Evolutionary conservation across 2,113 vertebrate species (phyloP), one percentile per base, ranked within the genome.

Genomic region (Sturnira hondurensis): DNA sequence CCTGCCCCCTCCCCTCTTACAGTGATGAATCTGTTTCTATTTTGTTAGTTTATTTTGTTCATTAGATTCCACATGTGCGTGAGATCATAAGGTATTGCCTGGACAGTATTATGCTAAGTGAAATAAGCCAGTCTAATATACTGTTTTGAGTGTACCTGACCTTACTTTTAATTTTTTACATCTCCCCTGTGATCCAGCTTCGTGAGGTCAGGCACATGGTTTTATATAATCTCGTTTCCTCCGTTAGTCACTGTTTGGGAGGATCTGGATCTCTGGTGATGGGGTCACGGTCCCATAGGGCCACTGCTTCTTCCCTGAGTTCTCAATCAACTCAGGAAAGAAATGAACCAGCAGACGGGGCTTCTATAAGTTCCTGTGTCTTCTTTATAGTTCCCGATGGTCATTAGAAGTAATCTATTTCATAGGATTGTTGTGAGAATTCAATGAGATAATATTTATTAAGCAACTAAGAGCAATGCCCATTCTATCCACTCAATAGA

Each of bases 261-360:
- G 12, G 1, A 0, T 38, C 41, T 80, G 13, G 12, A 31, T 45
- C 58, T 28, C 36, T 14, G 1, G 10, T 12, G 5, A 52, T 43
- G 31, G 19, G 8, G 45, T 22, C 3, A 9, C 1, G 2, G 47
- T 24, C 24, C 9, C 6, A 2, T 15, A 11, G 5, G 4, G 2
- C 20, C 5, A 22, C 10, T 19, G 68, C 17, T 22, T 15, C 33
- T 85, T 41, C 33, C 13, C 16, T 82, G 45, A 81, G 11, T 38
- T 77, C 58, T 52, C 22, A 54, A 41, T 0, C 68, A 87, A 38
- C 2, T 58, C 6, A 61, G 22, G 38, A 54, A n/a, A 65, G 65
- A 65, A 73, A 56, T 56, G 45, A 96, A 26, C 22, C 68, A 33
- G 15, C 41, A 92, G 7, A n/a, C 5, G 4, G n/a, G n/a, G 1